Conservation (phyloP, 2,888 invertebrate genomes). For the Stegana nigrithorax region DNA sequence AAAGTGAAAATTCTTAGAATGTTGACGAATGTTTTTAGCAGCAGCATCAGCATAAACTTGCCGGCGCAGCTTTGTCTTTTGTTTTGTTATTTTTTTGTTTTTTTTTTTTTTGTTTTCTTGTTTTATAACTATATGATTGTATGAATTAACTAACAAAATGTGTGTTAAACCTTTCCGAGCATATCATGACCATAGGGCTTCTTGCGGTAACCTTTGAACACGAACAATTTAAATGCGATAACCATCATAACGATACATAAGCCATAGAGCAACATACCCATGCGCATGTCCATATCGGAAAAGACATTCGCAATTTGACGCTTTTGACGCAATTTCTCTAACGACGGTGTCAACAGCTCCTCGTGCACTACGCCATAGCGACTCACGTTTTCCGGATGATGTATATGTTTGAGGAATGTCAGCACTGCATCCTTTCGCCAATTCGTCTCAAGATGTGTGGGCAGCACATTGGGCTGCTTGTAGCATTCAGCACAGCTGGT, state of each 20-base stretch:
- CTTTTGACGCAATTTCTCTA: slow-evolving; percentile 58
- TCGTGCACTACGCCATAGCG: slow-evolving; percentile 59
- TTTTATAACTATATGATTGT: too few species aligned
- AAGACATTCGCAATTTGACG: slow-evolving; percentile 64
- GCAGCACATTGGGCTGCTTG: slow-evolving; percentile 42
- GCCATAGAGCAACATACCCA: slow-evolving; percentile 81
- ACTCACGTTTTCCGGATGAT: slow-evolving; percentile 61
- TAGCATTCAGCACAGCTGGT: slow-evolving; percentile 77
- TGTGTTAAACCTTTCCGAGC: slow-evolving; percentile 76
- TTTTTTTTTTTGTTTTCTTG: too few species aligned
- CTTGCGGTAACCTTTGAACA: slow-evolving; percentile 75
- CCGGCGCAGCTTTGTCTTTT: background rate
- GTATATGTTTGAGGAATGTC: slow-evolving; percentile 63
- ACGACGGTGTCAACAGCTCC: slow-evolving; percentile 46
- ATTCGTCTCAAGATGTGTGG: slow-evolving; percentile 38
- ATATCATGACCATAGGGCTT: slow-evolving; percentile 79
- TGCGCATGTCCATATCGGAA: slow-evolving; percentile 75
- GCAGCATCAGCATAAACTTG: too few species aligned
- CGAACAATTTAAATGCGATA: slow-evolving; percentile 81
- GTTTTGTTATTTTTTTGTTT: too few species aligned
- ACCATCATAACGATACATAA: slow-evolving; percentile 81
- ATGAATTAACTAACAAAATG: too few species aligned
- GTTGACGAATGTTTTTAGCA: too few species aligned
- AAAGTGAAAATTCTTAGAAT: too few species aligned
- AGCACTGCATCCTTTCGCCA: slow-evolving; percentile 65